Evolutionary conservation across 2,113 vertebrate genomes (phyloP), one percentile per base, ranked within the genome.

Genomic region (Haplotaxodon microlepis): DNA sequence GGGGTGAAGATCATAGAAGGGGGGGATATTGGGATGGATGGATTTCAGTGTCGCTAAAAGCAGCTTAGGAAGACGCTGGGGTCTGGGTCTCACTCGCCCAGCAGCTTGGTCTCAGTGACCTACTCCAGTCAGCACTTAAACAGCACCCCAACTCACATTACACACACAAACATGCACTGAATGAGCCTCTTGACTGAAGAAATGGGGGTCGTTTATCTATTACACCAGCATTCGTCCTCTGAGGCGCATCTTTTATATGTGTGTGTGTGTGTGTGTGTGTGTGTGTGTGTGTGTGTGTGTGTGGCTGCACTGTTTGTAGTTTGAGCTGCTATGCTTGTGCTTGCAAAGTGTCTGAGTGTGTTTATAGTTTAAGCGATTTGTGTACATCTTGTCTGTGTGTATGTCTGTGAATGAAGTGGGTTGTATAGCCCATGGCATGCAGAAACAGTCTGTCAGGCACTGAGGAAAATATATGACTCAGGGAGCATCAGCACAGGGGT

Each of bases 51-150:
- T 61, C 21, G 87, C 54, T 91, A 89, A 91, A 92, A 96, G 92
- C 90, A 87, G 94, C 91, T 94, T 95, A 94, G 79, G 71, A 87
- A 86, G 90, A 92, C 10, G 31, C 83, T 9, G 57, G 80, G 76
- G 73, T 71, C 82, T 47, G 88, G 84, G 89, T 92, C 83, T 94
- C 87, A 92, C 54, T 90, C 82, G 79, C 54, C 31, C 86, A 87
- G 85, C 73, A 54, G 40, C 91, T 83, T 90, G 92, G 86, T 91
- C 86, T 94, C 86, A 91, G 87, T 93, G 90, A 94, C 92, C 89
- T 80, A 92, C 89, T 94, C 91, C 86, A 93, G 86, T 92, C 92
- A 85, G 53, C 83, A 89, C 66, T 94, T 92, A 91, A 92, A 94
- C 50, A 89, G 78, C 84, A 89, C 81, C 85, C 71, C 50, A 54